Evolutionary conservation across 2,113 vertebrate species (phyloP).

Genomic region (Meriones unguiculatus): DNA sequence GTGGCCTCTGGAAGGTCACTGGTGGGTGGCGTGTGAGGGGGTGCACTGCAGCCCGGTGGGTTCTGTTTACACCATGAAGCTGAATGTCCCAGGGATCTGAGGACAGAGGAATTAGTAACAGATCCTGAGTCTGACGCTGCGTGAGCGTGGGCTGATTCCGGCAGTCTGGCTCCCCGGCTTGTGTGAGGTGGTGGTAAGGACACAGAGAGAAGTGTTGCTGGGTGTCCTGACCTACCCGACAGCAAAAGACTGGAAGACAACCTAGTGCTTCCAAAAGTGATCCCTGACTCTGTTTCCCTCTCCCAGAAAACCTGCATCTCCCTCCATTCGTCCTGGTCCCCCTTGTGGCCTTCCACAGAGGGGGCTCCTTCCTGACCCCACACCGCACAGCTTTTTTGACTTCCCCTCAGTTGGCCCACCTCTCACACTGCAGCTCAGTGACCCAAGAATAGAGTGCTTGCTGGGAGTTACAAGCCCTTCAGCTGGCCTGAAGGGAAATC

Average conservation of each 20-base stretch:
- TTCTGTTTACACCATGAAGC: not conserved
- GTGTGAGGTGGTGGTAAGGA: not conserved
- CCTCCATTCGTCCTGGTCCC: not conserved
- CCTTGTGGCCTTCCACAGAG: too few relatives aligned
- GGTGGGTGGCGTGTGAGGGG: not conserved
- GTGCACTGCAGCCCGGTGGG: not conserved
- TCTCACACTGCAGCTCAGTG: not conserved
- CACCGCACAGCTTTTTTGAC: not conserved
- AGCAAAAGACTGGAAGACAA: not conserved
- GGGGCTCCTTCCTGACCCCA: too few relatives aligned
- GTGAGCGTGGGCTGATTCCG: not conserved
- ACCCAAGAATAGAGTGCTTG: not conserved
- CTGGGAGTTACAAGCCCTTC: not conserved
- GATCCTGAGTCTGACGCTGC: not conserved
- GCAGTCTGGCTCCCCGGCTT: not conserved
- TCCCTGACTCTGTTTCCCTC: not conserved
- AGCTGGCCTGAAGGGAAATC: too few relatives aligned
- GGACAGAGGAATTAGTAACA: not conserved
- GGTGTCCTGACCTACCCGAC: not conserved
- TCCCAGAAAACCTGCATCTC: not conserved
- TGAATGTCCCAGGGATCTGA: not conserved
- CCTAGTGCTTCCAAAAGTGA: not conserved
- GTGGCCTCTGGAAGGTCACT: too few relatives aligned
- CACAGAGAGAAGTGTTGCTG: not conserved
- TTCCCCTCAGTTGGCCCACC: not conserved